Evolutionary conservation across 23 tunicate genomes (phyloP).

Genomic region (Diplosoma virens): DNA sequence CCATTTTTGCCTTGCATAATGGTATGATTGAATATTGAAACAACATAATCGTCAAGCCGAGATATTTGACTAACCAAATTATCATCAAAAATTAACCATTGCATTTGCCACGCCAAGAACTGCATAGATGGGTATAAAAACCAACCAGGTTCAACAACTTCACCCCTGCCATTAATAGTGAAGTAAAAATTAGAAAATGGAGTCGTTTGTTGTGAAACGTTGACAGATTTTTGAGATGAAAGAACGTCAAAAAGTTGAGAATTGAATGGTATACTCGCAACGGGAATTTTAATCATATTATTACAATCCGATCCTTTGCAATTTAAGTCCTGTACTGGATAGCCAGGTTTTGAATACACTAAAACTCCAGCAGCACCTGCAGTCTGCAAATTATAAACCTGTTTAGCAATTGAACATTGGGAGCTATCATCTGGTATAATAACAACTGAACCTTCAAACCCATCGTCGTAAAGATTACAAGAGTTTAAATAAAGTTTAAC

Average conservation of each 20-base stretch:
- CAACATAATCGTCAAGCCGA: constrained; percentile 45
- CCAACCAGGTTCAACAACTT: constrained; percentile 58
- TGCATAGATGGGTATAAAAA: constrained; percentile 53
- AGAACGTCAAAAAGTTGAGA: neutral
- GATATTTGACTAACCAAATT: constrained; percentile 21
- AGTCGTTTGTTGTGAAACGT: constrained; percentile 27
- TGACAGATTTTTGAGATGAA: neutral
- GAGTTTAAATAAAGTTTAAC: neutral
- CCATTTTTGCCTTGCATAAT: constrained; percentile 59
- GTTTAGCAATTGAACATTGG: constrained; percentile 36
- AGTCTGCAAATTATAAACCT: constrained; percentile 30
- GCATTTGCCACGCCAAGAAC: constrained; percentile 70
- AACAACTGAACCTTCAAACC: constrained; percentile 34
- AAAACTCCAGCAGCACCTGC: constrained; percentile 49
- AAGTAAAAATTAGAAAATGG: constrained; percentile 52
- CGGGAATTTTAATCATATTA: constrained; percentile 34
- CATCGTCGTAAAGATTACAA: neutral
- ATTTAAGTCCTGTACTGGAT: constrained; percentile 42
- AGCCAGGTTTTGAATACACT: constrained; percentile 35
- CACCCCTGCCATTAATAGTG: constrained; percentile 44
- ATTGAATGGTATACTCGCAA: constrained; percentile 32
- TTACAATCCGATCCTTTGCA: constrained; percentile 44
- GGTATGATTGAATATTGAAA: constrained; percentile 42
- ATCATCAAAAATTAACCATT: constrained; percentile 42
- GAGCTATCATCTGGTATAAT: constrained; percentile 2